Percentiles rank a stretch among this genome's conserved stretches.
Conservation (phyloP, 1,140 invertebrate species). For the Ceratina calcarata region DNA sequence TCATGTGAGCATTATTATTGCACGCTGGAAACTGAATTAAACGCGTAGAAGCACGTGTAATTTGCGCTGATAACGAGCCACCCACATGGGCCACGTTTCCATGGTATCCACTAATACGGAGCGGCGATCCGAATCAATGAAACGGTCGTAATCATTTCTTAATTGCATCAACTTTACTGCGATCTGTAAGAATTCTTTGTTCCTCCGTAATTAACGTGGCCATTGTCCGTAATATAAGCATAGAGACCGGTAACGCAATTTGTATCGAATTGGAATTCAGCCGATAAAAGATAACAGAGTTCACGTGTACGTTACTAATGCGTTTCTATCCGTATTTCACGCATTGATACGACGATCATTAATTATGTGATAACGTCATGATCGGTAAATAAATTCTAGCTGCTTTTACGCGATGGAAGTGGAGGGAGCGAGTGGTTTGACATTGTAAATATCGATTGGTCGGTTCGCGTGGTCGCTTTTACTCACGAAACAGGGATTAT, state of each 20-base stretch:
- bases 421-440: no score
- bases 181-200: conserved; percentile 37
- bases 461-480: conserved; percentile 15
- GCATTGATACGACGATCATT: no score
- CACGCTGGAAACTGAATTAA: conserved; percentile 59
- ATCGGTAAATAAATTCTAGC: no score
- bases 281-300: no score
- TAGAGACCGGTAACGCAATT: no score
- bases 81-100: conserved; percentile 55
- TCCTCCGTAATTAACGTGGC: conserved; percentile 1
- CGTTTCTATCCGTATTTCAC: no score
- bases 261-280: no score
- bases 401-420: no score
- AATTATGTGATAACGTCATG: no score
- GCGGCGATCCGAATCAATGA: conserved; percentile 4
- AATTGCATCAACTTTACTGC: conserved; percentile 33
- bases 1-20: conserved; percentile 66
- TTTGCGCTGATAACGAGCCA: conserved; percentile 68
- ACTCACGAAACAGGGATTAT: conserved; percentile 25
- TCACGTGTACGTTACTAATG: no score
- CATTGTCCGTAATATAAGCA: no score
- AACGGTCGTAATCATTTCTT: conserved; percentile 50
- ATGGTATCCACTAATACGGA: conserved; percentile 23
- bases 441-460: conserved; percentile 36
- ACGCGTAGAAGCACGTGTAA: conserved; percentile 67